phyloP scores from a whole-genome alignment of 1,140 invertebrate species.

The Trinorchestia longiramus region DNA sequence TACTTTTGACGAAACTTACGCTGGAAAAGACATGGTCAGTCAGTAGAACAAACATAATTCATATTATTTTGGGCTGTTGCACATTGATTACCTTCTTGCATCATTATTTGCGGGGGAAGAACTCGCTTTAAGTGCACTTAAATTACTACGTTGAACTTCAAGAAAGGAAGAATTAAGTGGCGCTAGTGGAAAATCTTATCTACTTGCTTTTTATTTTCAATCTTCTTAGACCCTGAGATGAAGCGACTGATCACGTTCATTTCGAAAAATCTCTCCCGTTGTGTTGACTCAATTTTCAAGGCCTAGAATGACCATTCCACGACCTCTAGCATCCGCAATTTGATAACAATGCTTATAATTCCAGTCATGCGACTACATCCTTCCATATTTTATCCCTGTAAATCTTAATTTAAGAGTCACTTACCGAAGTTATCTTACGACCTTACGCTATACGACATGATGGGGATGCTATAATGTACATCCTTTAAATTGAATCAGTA shows the following conservation, averaged over 20 bases:
- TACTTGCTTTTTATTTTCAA: not conserved
- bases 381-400: not conserved
- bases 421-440: not conserved
- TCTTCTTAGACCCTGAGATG: not conserved
- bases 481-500: not conserved
- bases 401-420: slow-evolving; percentile 1
- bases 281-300: not conserved
- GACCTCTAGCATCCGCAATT: not conserved
- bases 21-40: not conserved
- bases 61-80: not conserved
- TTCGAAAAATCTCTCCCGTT: not conserved
- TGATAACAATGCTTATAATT: not conserved
- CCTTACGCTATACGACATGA: not conserved
- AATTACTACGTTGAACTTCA: slow-evolving; percentile 49
- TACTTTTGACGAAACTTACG: not conserved
- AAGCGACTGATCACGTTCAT: not conserved
- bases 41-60: not conserved
- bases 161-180: slow-evolving; percentile 17
- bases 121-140: slow-evolving; percentile 50
- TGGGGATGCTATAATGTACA: not conserved
- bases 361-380: not conserved
- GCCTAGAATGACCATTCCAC: not conserved
- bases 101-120: not conserved
- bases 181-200: not conserved
- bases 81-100: not conserved